phyloP scores from a whole-genome alignment of 2,113 vertebrate species.

The Gavia stellata region DNA sequence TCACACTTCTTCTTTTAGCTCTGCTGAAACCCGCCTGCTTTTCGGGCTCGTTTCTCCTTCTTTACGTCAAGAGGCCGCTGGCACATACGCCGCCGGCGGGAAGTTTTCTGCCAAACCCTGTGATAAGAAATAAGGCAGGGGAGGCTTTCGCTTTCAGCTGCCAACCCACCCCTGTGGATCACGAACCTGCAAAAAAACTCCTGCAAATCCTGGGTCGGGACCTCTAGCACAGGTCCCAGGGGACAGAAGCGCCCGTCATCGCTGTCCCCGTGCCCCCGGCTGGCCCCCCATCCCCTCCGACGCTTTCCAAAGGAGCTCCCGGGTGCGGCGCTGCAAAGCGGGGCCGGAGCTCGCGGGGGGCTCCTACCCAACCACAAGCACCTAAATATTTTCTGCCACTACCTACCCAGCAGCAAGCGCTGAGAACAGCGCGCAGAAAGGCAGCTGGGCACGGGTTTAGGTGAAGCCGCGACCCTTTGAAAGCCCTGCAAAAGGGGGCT shows the following conservation, averaged over 20 bases:
- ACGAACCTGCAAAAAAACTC: neutral
- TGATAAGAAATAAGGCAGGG: neutral
- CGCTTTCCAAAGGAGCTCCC: too few relatives aligned
- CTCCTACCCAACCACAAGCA: neutral
- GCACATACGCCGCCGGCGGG: neutral
- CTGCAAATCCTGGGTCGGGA: neutral
- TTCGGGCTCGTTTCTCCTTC: neutral
- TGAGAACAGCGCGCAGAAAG: neutral
- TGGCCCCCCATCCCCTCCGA: neutral
- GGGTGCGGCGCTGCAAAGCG: fast-evolving
- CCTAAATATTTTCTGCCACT: neutral
- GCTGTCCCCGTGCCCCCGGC: fast-evolving
- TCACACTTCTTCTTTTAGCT: neutral
- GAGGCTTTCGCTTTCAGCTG: neutral
- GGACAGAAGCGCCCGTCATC: neutral
- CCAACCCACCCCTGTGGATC: neutral
- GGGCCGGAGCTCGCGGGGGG: fast-evolving
- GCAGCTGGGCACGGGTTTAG: fast-evolving
- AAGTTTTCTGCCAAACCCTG: neutral
- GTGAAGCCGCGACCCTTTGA: fast-evolving
- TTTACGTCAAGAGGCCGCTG: neutral
- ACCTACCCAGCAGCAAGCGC: neutral
- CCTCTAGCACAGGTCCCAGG: neutral
- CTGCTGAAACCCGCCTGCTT: neutral
- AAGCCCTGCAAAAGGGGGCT: neutral